Conservation (phyloP, 1,140 invertebrate genomes). For the Eriosoma lanigerum region DNA sequence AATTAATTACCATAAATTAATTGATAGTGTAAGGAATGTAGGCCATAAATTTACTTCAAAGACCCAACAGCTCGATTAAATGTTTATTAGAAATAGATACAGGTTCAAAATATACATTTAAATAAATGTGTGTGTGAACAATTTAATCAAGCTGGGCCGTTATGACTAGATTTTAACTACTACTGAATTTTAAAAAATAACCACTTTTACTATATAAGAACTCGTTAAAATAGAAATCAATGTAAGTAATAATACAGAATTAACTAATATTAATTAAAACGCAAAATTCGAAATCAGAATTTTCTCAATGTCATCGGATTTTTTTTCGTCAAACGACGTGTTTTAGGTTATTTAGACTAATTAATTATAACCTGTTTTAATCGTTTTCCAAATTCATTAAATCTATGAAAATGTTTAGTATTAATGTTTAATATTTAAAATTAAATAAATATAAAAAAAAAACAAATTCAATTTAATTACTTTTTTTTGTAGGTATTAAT, state of each 20-base stretch:
- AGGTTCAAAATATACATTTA: too few relatives aligned
- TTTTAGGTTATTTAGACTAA: not conserved
- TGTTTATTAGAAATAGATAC: not conserved
- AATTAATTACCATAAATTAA: constrained; percentile 11
- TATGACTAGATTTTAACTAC: not conserved
- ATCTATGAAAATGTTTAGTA: not conserved
- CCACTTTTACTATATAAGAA: not conserved
- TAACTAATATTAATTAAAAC: constrained; percentile 4
- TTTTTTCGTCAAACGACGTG: not conserved
- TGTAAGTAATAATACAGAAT: not conserved
- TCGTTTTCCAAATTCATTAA: not conserved
- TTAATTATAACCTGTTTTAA: not conserved
- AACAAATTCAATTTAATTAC: too few relatives aligned
- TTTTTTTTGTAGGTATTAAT: too few relatives aligned
- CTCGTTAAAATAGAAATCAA: constrained; percentile 22
- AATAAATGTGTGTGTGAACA: not conserved
- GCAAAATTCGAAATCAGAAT: not conserved
- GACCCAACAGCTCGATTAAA: not conserved
- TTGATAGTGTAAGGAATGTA: not conserved
- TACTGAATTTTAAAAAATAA: not conserved
- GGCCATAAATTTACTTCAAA: constrained; percentile 10
- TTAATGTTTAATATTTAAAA: too few relatives aligned
- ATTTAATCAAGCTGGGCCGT: not conserved
- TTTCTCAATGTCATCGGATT: not conserved
- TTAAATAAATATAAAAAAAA: too few relatives aligned